Evolutionary conservation across 2,888 invertebrate species (phyloP), one percentile per base, ranked within the genome.

Genomic region (Drosophila nr. fundita): DNA sequence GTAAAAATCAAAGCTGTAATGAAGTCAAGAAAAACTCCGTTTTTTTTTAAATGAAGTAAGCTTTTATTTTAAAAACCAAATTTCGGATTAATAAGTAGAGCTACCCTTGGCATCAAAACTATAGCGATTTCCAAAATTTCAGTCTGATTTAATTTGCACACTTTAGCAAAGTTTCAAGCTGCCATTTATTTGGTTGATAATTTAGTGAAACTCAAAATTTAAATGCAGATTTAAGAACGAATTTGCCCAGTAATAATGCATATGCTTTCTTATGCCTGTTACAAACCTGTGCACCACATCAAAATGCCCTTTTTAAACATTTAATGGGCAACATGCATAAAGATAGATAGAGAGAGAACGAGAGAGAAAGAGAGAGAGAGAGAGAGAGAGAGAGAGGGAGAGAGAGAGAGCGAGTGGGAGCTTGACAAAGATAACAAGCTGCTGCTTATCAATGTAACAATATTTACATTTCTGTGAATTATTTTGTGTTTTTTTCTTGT

Each of bases 381-480:
- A 64, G 29, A 27, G 11, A 30, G 34, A 40, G 50, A 24, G 53
- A 50, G 27, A 40, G 55, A 52, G 48, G 45, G 54, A 65, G 52
- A 49, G 53, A 48, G 60, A n/a, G 60, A 38, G 54, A n/a, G 34
- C 48, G 27, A 54, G 48, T 8, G 42, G 42, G 55, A 76, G 72
- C 66, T 74, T 69, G 65, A 55, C 57, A 64, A 29, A 74, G 72
- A 77, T 75, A 73, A 79, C 66, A 64, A 57, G 53, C 74, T 64
- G 75, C 64, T 64, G 54, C 74, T 85, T 85, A 85, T 85, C 85
- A 84, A 75, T 85, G 85, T 85, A 82, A 84, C 83, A 88, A 88
- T 90, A 90, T 90, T 90, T 91, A 90, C 90, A 87, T 85, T 87
- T 87, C 87, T 80, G 72, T 76, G 85, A 79, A 78, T 73, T 75